Evolutionary conservation across 2,113 vertebrate species (phyloP).

Genomic region (Apodemus speciosus): DNA sequence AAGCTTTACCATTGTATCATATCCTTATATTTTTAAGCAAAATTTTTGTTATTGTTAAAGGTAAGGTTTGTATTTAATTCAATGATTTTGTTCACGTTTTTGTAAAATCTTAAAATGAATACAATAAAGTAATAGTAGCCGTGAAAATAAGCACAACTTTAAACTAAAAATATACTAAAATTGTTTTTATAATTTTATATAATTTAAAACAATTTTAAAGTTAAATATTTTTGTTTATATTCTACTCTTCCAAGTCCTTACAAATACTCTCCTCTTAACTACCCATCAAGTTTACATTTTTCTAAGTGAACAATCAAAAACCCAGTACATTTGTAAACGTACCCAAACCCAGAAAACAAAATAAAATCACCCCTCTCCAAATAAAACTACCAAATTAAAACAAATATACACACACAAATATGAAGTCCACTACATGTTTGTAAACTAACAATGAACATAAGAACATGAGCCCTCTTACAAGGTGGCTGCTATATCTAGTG

Average conservation of each 20-base stretch:
- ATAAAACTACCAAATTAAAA: not conserved
- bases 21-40: not conserved
- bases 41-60: not conserved
- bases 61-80: not conserved
- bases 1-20: not conserved
- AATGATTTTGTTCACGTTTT: not conserved
- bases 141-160: too few species aligned
- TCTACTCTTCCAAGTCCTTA: not conserved
- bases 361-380: not conserved
- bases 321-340: not conserved
- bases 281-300: not conserved
- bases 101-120: not conserved
- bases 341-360: not conserved
- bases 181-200: not conserved
- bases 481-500: not conserved
- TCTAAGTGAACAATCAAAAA: not conserved
- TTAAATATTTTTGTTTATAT: not conserved
- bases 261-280: rapidly evolving
- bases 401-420: not conserved
- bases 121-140: not conserved
- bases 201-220: not conserved
- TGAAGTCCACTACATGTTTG: not conserved
- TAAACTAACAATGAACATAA: not conserved
- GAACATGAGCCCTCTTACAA: not conserved
- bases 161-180: not conserved